These are phyloP conservation scores for Ambastaia sidthimunki DNA, from an alignment of 2,797 vertebrate species.

Conservation along the genomic window DNA sequence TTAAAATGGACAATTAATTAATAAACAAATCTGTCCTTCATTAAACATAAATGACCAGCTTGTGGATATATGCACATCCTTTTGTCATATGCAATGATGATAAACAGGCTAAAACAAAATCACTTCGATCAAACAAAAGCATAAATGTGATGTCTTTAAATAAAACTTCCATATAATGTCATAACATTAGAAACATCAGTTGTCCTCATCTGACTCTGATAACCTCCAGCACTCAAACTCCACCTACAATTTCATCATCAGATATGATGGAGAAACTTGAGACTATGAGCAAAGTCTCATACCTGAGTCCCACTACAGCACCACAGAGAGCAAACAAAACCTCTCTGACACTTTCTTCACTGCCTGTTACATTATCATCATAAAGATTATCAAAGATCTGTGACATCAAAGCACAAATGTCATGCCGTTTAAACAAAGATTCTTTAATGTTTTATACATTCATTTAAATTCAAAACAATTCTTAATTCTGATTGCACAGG, in stretches of 20 bases:
- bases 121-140: background rate
- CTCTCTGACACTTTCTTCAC: slow-evolving; percentile 11
- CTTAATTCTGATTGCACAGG: background rate
- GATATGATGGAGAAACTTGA: slow-evolving; percentile 16
- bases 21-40: background rate
- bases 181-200: too few species aligned
- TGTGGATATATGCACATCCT: background rate
- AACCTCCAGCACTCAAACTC: background rate
- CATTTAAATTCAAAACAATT: background rate
- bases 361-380: slow-evolving; percentile 19
- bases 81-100: too few species aligned
- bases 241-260: slow-evolving; percentile 24
- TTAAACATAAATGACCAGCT: too few species aligned
- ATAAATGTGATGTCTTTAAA: too few species aligned
- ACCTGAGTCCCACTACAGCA: background rate
- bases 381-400: background rate
- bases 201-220: background rate
- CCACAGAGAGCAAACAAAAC: background rate
- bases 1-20: background rate
- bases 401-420: slow-evolving; percentile 21
- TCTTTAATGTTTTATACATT: background rate
- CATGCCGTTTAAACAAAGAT: background rate
- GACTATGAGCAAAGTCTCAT: slow-evolving; percentile 2
- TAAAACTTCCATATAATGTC: too few species aligned
- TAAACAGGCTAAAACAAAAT: background rate